phyloP scores from a whole-genome alignment of 2,113 vertebrate species.

The Condylura cristata region DNA sequence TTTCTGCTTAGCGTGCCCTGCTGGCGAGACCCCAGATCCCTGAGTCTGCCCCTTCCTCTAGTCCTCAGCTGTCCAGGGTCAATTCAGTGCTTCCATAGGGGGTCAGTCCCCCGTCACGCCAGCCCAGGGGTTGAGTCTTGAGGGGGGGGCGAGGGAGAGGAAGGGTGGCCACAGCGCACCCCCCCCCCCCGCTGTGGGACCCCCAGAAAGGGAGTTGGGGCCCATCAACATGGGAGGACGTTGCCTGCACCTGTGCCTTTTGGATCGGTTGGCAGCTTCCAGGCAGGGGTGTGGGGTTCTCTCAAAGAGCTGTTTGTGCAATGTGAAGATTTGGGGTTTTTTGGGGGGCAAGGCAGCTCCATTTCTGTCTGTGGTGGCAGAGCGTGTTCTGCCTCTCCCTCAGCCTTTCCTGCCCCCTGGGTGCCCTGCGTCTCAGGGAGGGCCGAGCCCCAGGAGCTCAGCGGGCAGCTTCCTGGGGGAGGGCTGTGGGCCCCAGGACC shows the following conservation, averaged over 20 bases:
- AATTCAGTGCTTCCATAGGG: slow-evolving; percentile 76
- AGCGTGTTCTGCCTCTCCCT: not conserved
- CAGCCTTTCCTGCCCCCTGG: not conserved
- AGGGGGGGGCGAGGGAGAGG: not conserved
- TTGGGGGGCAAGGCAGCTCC: not conserved
- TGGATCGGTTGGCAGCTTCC: not conserved
- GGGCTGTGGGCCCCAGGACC: not conserved
- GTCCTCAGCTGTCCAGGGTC: slow-evolving; percentile 43
- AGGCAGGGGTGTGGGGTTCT: not conserved
- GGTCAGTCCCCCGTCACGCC: not conserved
- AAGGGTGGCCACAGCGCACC: not conserved
- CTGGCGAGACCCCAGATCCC: not conserved
- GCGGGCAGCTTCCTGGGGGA: not conserved
- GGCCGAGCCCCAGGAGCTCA: not conserved
- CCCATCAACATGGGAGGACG: not conserved
- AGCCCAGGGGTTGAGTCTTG: not conserved
- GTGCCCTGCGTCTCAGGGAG: not conserved
- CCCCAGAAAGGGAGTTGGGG: not conserved
- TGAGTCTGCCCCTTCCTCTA: not conserved
- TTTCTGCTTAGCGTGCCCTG: slow-evolving; percentile 6
- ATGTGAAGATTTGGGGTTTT: not conserved
- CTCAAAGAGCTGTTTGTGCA: not conserved
- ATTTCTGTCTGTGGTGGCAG: not conserved
- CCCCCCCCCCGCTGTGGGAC: not conserved
- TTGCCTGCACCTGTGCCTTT: not conserved